Evolutionary conservation across 2,888 invertebrate species (phyloP).

Genomic region (Drosophila imparisetae): DNA sequence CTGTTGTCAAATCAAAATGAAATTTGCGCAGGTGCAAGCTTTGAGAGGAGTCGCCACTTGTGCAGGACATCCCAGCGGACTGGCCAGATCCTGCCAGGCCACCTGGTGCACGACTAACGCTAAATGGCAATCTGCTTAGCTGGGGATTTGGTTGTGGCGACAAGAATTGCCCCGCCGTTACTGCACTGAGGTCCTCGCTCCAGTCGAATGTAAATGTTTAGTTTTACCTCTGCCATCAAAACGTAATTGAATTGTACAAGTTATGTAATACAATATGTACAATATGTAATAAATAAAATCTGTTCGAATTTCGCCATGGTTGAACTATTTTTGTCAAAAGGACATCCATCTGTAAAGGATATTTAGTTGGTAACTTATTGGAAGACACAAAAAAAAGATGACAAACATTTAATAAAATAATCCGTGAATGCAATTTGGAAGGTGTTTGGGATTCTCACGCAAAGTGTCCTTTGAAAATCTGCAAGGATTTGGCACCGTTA

Average conservation of each 20-base stretch:
- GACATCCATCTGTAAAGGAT: not conserved
- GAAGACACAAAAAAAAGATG: not conserved
- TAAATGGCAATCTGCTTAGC: not conserved
- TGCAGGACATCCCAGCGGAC: not conserved
- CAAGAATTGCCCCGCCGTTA: not conserved
- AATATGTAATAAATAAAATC: no score
- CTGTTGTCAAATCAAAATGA: not conserved
- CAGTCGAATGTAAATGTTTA: not conserved
- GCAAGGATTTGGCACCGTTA: not conserved
- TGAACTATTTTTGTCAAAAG: not conserved
- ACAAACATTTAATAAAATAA: not conserved
- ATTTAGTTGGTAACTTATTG: not conserved
- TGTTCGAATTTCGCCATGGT: not conserved
- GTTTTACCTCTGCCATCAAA: not conserved
- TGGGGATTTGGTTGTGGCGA: not conserved
- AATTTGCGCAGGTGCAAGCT: not conserved
- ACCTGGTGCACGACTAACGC: not conserved
- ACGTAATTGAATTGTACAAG: not conserved
- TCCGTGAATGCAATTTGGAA: not conserved
- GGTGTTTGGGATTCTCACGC: not conserved
- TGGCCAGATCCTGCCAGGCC: not conserved
- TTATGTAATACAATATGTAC: not conserved
- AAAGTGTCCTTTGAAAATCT: not conserved
- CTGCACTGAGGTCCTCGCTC: not conserved
- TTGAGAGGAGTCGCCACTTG: not conserved